Percentiles rank a stretch among this genome's conserved stretches.
Conservation (phyloP, 2,113 vertebrate species). For the Hyperopisus bebe region DNA sequence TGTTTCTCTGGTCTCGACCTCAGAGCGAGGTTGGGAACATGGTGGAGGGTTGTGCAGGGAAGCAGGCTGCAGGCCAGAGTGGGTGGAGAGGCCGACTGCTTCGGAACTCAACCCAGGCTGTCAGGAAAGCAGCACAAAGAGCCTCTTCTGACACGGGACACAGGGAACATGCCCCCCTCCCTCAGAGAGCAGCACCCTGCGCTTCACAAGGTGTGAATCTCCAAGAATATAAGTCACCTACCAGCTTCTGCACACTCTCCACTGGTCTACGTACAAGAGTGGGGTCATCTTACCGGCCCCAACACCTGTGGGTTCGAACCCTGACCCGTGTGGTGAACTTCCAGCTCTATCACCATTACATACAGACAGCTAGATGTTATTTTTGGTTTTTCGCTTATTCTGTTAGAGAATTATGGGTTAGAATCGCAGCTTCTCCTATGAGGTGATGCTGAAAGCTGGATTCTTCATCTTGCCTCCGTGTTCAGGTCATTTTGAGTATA, state of each 20-base stretch:
- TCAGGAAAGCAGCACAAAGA: background rate
- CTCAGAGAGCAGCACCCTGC: background rate
- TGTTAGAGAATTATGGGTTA: background rate
- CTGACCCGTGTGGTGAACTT: background rate
- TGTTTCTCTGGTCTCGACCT: background rate
- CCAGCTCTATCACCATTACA: background rate
- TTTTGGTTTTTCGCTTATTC: background rate
- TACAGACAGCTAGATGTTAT: background rate
- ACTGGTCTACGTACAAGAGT: background rate
- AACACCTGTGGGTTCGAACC: background rate
- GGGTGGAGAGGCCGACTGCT: background rate
- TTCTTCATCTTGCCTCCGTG: background rate
- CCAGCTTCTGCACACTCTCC: background rate
- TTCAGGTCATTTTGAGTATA: background rate
- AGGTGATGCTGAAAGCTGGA: background rate
- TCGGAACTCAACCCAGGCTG: background rate
- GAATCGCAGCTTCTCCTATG: background rate
- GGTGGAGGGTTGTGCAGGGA: background rate
- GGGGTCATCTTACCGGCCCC: background rate
- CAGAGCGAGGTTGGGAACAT: background rate
- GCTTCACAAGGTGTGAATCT: background rate
- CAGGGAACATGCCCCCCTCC: background rate
- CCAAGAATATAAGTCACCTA: background rate
- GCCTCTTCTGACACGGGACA: background rate
- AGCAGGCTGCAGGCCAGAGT: background rate